Conservation (phyloP, 2,888 invertebrate species). For the Drosophila greeni region DNA sequence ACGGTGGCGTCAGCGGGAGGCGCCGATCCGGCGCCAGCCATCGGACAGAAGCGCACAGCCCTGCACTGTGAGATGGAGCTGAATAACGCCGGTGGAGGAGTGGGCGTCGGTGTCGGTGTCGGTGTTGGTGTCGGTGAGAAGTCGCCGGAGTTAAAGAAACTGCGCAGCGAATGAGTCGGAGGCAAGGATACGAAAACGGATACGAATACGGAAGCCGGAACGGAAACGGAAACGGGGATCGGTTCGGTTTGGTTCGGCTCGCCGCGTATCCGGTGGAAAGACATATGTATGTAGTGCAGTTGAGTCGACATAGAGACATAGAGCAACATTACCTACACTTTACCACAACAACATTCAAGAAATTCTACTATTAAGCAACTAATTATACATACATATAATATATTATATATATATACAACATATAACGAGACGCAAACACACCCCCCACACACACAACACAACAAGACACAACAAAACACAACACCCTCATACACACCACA, state of each 20-base stretch:
- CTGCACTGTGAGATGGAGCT: slow-evolving; percentile 62
- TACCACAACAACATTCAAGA: slow-evolving; percentile 75
- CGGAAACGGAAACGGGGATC: slow-evolving; percentile 18
- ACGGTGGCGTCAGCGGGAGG: slow-evolving; percentile 24
- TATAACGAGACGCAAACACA: slow-evolving; percentile 52
- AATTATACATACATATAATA: slow-evolving; percentile 71
- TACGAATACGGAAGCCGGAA: slow-evolving; percentile 17
- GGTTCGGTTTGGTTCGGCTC: slow-evolving; percentile 19
- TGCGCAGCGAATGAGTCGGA: slow-evolving; percentile 76
- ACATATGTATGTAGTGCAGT: slow-evolving; percentile 72
- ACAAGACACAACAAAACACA: slow-evolving; percentile 13
- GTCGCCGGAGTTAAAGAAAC: slow-evolving; percentile 77
- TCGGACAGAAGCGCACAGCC: slow-evolving; percentile 67
- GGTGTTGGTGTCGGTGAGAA: slow-evolving; percentile 61
- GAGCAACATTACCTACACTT: slow-evolving; percentile 73
- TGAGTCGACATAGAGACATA: slow-evolving; percentile 54
- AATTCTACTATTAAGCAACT: slow-evolving; percentile 72
- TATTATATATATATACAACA: slow-evolving; percentile 67
- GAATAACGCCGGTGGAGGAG: slow-evolving; percentile 24
- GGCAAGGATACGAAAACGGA: slow-evolving; percentile 10
- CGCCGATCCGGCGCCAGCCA: slow-evolving; percentile 44
- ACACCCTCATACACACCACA: slow-evolving; percentile 23
- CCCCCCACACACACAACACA: slow-evolving; percentile 12
- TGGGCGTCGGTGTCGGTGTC: slow-evolving; percentile 1
- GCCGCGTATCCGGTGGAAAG: slow-evolving; percentile 67